A percentile compares a stretch with the other conserved stretches of the same genome.
These are phyloP conservation scores for Xyrauchen texanus DNA, from an alignment of 2,113 vertebrate genomes.

Conservation along the genomic window DNA sequence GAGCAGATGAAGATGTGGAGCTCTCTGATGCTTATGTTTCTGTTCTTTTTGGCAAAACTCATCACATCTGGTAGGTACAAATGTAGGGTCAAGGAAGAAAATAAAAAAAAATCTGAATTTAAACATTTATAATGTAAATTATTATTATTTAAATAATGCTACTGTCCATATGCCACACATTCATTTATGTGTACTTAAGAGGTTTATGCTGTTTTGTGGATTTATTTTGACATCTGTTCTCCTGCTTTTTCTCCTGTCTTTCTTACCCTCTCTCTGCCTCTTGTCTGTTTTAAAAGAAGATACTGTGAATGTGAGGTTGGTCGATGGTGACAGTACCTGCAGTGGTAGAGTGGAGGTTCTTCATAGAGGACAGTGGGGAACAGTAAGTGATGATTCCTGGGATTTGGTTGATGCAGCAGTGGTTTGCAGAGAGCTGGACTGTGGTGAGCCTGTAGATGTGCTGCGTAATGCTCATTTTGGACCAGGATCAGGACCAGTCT, in stretches of 20 bases:
- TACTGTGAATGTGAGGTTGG: neutral
- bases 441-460: slow-evolving; percentile 37
- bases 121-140: too few relatives aligned
- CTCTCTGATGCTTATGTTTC: slow-evolving; percentile 12
- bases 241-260: too few relatives aligned
- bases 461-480: slow-evolving; percentile 7
- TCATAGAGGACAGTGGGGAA: neutral
- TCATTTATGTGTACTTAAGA: neutral
- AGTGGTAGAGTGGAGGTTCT: slow-evolving; percentile 41
- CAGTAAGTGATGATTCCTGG: slow-evolving; percentile 49
- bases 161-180: neutral
- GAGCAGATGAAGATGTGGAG: slow-evolving; percentile 7
- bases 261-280: neutral
- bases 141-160: too few relatives aligned
- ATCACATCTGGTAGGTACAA: slow-evolving; percentile 26
- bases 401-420: slow-evolving; percentile 39
- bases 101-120: too few relatives aligned
- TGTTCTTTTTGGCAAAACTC: slow-evolving; percentile 7
- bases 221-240: too few relatives aligned
- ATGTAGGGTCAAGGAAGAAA: neutral
- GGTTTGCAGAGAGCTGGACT: slow-evolving; percentile 51
- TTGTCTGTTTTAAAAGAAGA: neutral
- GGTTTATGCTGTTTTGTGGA: neutral
- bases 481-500: slow-evolving; percentile 13
- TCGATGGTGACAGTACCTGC: neutral